Base-by-base conservation (phyloP, 2,113 vertebrate species). In the Choloepus hoffmanni region DNA sequence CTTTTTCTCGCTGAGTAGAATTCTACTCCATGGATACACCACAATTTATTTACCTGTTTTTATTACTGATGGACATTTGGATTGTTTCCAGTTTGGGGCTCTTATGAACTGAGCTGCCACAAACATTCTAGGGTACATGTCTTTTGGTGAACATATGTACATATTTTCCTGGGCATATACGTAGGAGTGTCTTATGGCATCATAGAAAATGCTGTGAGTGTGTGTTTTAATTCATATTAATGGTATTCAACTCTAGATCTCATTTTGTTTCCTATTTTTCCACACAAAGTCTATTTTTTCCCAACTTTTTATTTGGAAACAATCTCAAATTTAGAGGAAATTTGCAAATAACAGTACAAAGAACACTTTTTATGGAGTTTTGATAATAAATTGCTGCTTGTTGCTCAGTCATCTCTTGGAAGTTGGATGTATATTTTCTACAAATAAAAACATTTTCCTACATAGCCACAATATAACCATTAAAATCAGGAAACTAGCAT, bases 231-330 rank as follows among this genome's bases (percentile, higher is more conserved):
- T 89, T 91, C 65, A 73, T 21, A 16, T 24, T 62, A 30, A 36
- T 85, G 48, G 43, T 53, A 48, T 85, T 92, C 60, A 89, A 45
- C 28, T 43, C 15, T 50, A 24, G 28, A 23, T 77, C 8, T 85
- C 81, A 55, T 74, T 92, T 67, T 11, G 5, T 48, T 77, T 86
- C 58, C 68, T 68, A 78, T 36, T 72, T 53, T 62, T 77, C 78
- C 53, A 26, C 40, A 76, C 3, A 7, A 76, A 30, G 13, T 19
- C 28, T 28, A 3, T 12, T 83, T 43, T 6, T n/a, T 36, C 40
- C 40, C 21, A 70, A 84, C 12, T 83, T 93, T 86, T 84, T 11
- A 62, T 67, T 94, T 90, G 45, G 33, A 81, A 89, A 90, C 94
- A 88, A 85, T 36, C 45, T 68, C 67, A 81, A 7, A 14, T 45